These are phyloP conservation scores for Poecile montanus DNA, from an alignment of 2,797 vertebrate species.

Conservation along the genomic window DNA sequence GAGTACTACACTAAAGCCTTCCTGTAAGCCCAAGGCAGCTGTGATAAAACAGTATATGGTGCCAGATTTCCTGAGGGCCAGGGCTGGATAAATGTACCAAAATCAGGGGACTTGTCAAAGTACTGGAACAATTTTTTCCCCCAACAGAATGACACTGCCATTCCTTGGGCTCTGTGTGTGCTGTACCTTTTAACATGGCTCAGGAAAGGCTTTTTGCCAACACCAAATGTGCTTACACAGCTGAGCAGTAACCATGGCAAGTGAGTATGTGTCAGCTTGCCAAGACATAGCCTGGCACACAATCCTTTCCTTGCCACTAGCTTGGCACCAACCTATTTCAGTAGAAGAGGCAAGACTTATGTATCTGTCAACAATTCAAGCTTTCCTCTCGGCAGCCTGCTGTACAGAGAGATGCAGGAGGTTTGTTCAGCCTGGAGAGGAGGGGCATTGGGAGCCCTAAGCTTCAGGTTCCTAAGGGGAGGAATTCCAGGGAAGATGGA, in stretches of 20 bases:
- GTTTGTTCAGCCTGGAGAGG: background rate
- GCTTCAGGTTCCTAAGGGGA: background rate
- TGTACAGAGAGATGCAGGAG: background rate
- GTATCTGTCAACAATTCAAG: background rate
- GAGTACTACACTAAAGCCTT: constrained; percentile 53
- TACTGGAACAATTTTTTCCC: background rate
- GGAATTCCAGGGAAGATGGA: background rate
- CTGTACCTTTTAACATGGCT: background rate
- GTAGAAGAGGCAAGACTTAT: background rate
- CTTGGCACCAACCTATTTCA: background rate
- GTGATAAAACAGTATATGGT: background rate
- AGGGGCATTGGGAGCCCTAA: background rate
- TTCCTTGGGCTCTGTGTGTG: background rate
- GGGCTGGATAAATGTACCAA: background rate
- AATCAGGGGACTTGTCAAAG: background rate
- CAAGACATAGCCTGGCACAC: constrained; percentile 9
- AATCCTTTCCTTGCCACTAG: background rate
- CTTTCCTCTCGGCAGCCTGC: background rate
- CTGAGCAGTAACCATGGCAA: constrained; percentile 24
- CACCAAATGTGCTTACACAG: background rate
- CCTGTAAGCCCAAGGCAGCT: constrained; percentile 21
- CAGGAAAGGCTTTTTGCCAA: constrained; percentile 26
- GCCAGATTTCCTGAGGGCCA: constrained; percentile 15
- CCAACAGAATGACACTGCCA: background rate
- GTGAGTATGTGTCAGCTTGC: background rate